Conservation (phyloP, 2,113 vertebrate genomes). For the Microcebus griseorufus region DNA sequence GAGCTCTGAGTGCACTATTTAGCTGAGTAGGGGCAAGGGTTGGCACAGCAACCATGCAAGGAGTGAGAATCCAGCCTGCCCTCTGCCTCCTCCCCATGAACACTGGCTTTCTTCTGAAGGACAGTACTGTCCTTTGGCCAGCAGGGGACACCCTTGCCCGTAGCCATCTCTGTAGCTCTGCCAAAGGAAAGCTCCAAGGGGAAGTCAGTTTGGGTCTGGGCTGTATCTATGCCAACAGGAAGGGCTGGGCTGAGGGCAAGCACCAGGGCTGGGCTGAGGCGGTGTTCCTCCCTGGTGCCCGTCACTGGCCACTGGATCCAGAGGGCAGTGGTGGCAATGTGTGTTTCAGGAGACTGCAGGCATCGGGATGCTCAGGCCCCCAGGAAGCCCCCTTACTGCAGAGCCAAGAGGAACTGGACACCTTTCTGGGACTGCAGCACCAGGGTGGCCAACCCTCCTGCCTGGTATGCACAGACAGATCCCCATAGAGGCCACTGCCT, state of each 20-base stretch:
- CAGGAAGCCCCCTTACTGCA: conserved; percentile 69
- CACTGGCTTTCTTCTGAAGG: neutral
- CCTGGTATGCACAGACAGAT: conserved; percentile 56
- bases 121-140: neutral
- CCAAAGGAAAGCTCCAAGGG: neutral
- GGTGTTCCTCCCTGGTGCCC: conserved; percentile 17
- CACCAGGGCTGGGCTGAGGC: neutral
- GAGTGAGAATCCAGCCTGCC: neutral
- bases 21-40: neutral
- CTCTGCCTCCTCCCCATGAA: fast-evolving
- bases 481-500: neutral
- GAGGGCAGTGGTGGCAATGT: conserved; percentile 57
- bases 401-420: conserved; percentile 81
- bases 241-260: conserved; percentile 60
- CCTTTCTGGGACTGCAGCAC: conserved; percentile 58
- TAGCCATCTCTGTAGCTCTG: neutral
- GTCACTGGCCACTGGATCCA: conserved; percentile 2
- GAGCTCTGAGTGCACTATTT: neutral
- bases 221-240: conserved; percentile 47
- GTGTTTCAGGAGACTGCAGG: conserved; percentile 73
- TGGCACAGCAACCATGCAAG: neutral
- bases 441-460: neutral
- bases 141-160: conserved; percentile 64
- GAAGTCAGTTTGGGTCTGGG: neutral
- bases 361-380: conserved; percentile 58